Evolutionary conservation across 1,140 invertebrate genomes (phyloP), one percentile per base, ranked within the genome.

Genomic region (Euglossa dilemma): DNA sequence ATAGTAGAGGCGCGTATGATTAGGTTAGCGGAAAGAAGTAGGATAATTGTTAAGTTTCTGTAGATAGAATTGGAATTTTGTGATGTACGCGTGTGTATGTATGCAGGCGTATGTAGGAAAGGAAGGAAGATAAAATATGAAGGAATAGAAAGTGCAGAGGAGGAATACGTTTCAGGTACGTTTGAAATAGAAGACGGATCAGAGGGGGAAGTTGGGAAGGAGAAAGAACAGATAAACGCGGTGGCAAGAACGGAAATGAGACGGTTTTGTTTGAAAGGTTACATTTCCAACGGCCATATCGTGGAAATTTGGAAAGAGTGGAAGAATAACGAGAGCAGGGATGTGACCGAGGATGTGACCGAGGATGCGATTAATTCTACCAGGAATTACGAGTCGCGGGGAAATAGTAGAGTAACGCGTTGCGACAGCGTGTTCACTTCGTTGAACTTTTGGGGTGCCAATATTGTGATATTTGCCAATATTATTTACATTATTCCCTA

Each of bases 401-500:
- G 23, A 16, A 43, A 43, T 6, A 12, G 5, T 28, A 47, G 18
- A 20, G 43, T n/a, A n/a, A 5, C 12, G 8, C 18, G 84, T 2
- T 93, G 92, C 70, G 89, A 91, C 25, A 87, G 82, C 66, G 18
- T 92, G n/a, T 83, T 91, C 1, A 90, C 85, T 0, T 72, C 81
- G 1, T 12, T 93, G 11, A 82, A 87, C 54, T 91, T 91, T 54
- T 93, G 90, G 89, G 92, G 93, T 18, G 92, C 90, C 0, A 82
- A 67, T 23, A 91, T 92, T 0, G 83, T 92, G 11, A 72, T 91
- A 25, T 86, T 91, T 50, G 92, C 91, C 0, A 91, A 91, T 25
- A 85, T 87, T 7, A 80, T 93, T 43, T 92, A 93, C 71, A 87
- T 91, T 25, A 59, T 92, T 18, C 90, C 90, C 0, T 93, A 92